Evolutionary conservation across 2,797 vertebrate species (phyloP), one percentile per base, ranked within the genome.

Genomic region (Lacerta agilis): DNA sequence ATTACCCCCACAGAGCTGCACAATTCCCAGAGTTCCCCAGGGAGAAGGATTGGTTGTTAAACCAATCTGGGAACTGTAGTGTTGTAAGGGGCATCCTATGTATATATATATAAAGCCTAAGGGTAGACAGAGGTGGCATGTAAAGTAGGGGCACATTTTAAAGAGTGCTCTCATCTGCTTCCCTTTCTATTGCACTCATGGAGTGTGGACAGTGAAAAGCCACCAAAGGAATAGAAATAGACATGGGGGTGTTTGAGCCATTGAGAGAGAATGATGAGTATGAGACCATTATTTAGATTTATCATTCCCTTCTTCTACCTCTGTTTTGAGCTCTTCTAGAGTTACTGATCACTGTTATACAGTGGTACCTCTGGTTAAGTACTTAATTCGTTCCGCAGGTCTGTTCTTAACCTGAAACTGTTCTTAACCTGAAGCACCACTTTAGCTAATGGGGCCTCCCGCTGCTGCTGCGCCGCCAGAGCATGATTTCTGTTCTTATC

Each of bases 61-160:
- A 61, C 18, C 11, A 49, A 49, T 49, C 49, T 49, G 49, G 11
- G 49, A 49, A 49, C 49, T 49, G 49, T 29, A 78, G 23, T 78
- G 11, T 11, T 5, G 13, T 49, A 27, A 77, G 27, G 41, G 2
- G 58, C 58, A 61, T 61, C 58, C 20, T 71, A 3, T 49, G 8
- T 33, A 10, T 8, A 18, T 33, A 18, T 33, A 33, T 2, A 25
- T 0, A 0, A 49, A 72, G 87, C 11, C 23, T 61, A 20, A 67
- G 3, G 33, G 11, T 29, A 78, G 76, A 1, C 8, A 79, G 43
- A 71, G 1, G 8, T 10, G 18, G 82, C 66, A 43, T 15, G 66
- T 36, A 38, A 67, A 55, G 20, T 33, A 33, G 33, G 3, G 8
- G 43, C n/a, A 27, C 27, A 17, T 49, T 55, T 49, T 7, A 72